Evolutionary conservation across 2,113 vertebrate species (phyloP), one percentile per base, ranked within the genome.

Genomic region (Panthera uncia): DNA sequence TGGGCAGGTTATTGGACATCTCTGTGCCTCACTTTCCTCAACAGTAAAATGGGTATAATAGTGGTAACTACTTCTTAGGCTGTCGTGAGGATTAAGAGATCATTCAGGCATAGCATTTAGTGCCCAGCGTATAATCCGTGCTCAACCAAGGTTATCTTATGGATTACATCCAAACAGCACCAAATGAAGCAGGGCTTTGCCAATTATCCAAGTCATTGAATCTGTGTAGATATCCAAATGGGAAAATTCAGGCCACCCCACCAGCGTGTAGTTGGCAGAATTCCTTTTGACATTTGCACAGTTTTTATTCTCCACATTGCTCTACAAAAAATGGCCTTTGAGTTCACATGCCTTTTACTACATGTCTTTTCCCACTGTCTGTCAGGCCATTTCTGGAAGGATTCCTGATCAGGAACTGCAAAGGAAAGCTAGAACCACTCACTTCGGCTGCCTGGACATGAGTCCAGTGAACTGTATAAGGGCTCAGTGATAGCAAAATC

Each of bases 231-330:
- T 3, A 25, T 33, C 65, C 79, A 31, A 63, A 31, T 11, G 41
- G 63, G 79, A 66, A 83, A 36, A 29, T 27, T 41, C 71, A 45
- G 57, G 76, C 69, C 8, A 36, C 63, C 87, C 91, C 63, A 19
- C 12, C 74, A 68, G 63, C 14, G 1, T 90, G 74, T 14, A 23
- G 69, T 66, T 87, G 76, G 41, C 73, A 87, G 80, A 55, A 52
- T 90, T 96, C 48, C 57, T 86, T 88, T 52, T 45, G 80, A 85
- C 69, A 41, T 95, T 78, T 96, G 76, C 21, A 65, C n/a, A 73
- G 7, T 65, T 97, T 94, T 94, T 91, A 76, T 85, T 85, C 76
- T 89, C 84, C 52, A 73, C 76, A 6, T 94, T 48, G 92, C 80
- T 84, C 50, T 50, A 36, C 73, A 5, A 87, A 76, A 98, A 97